phyloP scores from a whole-genome alignment of 1,140 invertebrate genomes.

The Halesus radiatus region DNA sequence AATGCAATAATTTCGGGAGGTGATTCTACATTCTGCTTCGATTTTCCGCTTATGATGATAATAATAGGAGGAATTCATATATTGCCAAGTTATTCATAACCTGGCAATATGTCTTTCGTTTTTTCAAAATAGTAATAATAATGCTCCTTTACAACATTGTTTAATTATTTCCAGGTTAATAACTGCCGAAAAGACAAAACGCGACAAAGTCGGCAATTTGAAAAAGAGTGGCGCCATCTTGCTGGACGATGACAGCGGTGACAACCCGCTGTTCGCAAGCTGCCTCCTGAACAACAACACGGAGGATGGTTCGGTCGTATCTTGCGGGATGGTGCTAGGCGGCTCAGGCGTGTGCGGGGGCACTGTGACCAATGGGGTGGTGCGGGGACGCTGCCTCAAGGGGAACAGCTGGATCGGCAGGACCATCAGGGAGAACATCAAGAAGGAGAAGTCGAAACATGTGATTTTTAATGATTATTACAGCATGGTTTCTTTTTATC shows the following conservation, averaged over 20 bases:
- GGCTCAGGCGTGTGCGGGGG: conserved; percentile 60
- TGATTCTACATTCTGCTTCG: too few species aligned
- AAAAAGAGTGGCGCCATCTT: conserved; percentile 53
- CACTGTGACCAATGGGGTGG: conserved; percentile 56
- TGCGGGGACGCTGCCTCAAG: conserved; percentile 59
- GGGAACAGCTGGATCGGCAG: conserved; percentile 67
- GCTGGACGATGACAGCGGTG: conserved; percentile 59
- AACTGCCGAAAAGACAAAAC: conserved; percentile 55
- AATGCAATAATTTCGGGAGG: too few species aligned
- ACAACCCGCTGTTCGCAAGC: conserved; percentile 62
- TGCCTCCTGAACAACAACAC: conserved; percentile 69
- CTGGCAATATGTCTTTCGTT: too few species aligned
- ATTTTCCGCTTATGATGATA: too few species aligned
- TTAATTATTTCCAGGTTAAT: conserved; percentile 41
- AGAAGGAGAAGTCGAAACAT: conserved; percentile 60
- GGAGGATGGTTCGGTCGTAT: conserved; percentile 58
- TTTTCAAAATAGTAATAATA: too few species aligned
- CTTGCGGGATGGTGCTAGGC: conserved; percentile 33
- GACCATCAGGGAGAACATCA: conserved; percentile 63
- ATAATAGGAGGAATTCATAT: too few species aligned
- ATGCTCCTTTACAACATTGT: too few species aligned
- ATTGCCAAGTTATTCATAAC: too few species aligned
- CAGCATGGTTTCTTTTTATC: too few species aligned
- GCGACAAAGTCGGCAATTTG: conserved; percentile 60
- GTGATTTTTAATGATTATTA: conserved; percentile 31